These are phyloP conservation scores for Sweltsa coloradensis DNA, from an alignment of 1,140 invertebrate species.

Conservation along the genomic window DNA sequence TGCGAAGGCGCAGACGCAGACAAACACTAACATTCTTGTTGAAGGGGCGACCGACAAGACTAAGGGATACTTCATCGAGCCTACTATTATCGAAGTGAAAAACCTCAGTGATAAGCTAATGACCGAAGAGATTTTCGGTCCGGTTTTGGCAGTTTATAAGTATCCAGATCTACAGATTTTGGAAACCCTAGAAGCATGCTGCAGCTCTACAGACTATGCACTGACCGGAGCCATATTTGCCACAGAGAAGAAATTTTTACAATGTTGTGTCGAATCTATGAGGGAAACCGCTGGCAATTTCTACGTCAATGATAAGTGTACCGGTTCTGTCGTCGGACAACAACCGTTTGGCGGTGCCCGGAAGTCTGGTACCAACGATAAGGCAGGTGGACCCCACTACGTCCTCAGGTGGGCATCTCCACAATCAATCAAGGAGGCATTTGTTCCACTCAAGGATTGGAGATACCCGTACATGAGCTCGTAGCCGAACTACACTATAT, in stretches of 20 bases:
- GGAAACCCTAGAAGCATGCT: slow-evolving; percentile 61
- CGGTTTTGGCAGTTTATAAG: slow-evolving; percentile 82
- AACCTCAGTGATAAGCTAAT: slow-evolving; percentile 86
- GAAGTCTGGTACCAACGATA: slow-evolving; percentile 97
- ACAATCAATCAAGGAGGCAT: slow-evolving; percentile 91
- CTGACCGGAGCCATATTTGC: slow-evolving; percentile 93
- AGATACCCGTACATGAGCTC: slow-evolving; percentile 86
- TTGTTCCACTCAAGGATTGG: slow-evolving; percentile 70
- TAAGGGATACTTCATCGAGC: slow-evolving; percentile 90
- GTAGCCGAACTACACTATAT: too few species aligned
- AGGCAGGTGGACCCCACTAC: slow-evolving; percentile 97
- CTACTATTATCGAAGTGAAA: slow-evolving; percentile 80
- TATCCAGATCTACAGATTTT: slow-evolving; percentile 74
- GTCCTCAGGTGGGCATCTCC: slow-evolving; percentile 85
- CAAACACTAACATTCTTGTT: too few species aligned
- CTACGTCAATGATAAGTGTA: slow-evolving; percentile 98
- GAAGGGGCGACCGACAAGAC: too few species aligned
- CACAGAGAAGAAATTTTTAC: slow-evolving; percentile 74
- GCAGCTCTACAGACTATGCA: slow-evolving; percentile 74
- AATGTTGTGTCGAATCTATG: slow-evolving; percentile 59
- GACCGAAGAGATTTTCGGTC: slow-evolving; percentile 97
- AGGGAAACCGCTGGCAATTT: slow-evolving; percentile 91
- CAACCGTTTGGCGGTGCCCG: slow-evolving; percentile 96
- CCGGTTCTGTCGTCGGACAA: slow-evolving; percentile 95
- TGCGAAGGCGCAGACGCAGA: too few species aligned